phyloP scores from a whole-genome alignment of 2,113 vertebrate genomes.

The Melanotaenia duboulayi region DNA sequence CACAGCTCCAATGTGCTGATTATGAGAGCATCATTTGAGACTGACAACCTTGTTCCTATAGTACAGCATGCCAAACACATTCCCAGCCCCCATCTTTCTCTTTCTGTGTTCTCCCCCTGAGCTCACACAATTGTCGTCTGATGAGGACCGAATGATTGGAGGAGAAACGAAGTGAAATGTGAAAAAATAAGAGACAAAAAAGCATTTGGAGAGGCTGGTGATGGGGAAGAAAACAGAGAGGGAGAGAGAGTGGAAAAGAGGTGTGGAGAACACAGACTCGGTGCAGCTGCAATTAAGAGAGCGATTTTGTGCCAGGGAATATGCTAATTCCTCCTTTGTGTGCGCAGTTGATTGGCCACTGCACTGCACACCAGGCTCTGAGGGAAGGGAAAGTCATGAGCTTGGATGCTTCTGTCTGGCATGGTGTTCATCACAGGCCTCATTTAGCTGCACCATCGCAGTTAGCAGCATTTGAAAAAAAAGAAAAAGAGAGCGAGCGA shows the following conservation, averaged over 20 bases:
- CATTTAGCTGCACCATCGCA: conserved; percentile 52
- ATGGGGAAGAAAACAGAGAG: conserved; percentile 17
- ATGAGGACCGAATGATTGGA: conserved; percentile 77
- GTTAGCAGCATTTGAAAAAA: conserved; percentile 3
- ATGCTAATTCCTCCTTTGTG: conserved; percentile 78
- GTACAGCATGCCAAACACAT: conserved; percentile 66
- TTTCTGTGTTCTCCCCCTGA: conserved; percentile 43
- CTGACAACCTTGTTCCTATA: conserved; percentile 70
- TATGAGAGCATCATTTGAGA: conserved; percentile 76
- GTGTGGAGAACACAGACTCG: conserved; percentile 57
- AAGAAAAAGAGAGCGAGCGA: background rate
- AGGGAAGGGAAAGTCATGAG: conserved; percentile 38
- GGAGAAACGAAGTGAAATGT: conserved; percentile 53
- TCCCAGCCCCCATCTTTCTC: conserved; percentile 52
- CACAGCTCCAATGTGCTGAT: conserved; percentile 66
- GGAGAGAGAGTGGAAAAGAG: conserved; percentile 27
- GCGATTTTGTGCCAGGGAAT: conserved; percentile 75
- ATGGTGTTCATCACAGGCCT: conserved; percentile 59
- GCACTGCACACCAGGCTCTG: conserved; percentile 45
- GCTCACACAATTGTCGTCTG: conserved; percentile 74
- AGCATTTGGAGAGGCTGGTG: conserved; percentile 45
- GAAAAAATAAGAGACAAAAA: conserved; percentile 46
- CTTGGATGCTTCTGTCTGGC: conserved; percentile 57
- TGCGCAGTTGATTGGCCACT: conserved; percentile 72
- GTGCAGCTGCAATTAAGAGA: conserved; percentile 76